phyloP scores from a whole-genome alignment of 2,888 invertebrate genomes.

The Alviniconcha strummeri region DNA sequence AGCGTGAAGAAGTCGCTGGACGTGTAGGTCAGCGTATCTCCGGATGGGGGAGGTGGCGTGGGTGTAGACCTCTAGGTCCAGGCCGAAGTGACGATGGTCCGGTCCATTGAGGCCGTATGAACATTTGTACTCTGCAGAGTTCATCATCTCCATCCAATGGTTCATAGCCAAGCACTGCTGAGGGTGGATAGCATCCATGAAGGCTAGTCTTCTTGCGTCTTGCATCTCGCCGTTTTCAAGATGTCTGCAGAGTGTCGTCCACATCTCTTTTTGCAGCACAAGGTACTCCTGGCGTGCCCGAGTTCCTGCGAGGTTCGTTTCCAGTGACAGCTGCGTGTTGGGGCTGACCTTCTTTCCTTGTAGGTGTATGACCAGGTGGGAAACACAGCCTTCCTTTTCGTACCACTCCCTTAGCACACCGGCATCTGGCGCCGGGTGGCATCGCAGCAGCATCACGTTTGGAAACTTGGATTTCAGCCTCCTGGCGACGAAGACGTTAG shows the following conservation, averaged over 20 bases:
- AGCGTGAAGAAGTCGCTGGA: constrained; percentile 50
- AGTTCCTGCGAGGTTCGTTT: neutral
- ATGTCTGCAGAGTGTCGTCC: constrained; percentile 32
- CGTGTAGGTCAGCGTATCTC: constrained; percentile 47
- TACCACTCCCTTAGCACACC: constrained; percentile 40
- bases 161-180: constrained; percentile 40
- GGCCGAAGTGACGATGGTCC: constrained; percentile 47
- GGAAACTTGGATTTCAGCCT: constrained; percentile 31
- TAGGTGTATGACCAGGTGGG: constrained; percentile 23
- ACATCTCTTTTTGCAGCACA: constrained; percentile 40
- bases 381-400: constrained; percentile 32
- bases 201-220: constrained; percentile 33
- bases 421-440: constrained; percentile 38
- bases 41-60: constrained; percentile 53
- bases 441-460: constrained; percentile 41
- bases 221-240: constrained; percentile 25
- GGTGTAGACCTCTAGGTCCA: constrained; percentile 45
- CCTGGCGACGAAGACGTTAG: constrained; percentile 43
- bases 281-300: constrained; percentile 1
- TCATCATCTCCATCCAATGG: constrained; percentile 47
- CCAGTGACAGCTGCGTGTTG: constrained; percentile 16
- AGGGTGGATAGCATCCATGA: constrained; percentile 46
- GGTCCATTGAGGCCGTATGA: constrained; percentile 23
- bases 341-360: constrained; percentile 11
- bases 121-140: constrained; percentile 44